Evolutionary conservation across 1,140 invertebrate genomes (phyloP).

Genomic region (Drosophila subobscura): DNA sequence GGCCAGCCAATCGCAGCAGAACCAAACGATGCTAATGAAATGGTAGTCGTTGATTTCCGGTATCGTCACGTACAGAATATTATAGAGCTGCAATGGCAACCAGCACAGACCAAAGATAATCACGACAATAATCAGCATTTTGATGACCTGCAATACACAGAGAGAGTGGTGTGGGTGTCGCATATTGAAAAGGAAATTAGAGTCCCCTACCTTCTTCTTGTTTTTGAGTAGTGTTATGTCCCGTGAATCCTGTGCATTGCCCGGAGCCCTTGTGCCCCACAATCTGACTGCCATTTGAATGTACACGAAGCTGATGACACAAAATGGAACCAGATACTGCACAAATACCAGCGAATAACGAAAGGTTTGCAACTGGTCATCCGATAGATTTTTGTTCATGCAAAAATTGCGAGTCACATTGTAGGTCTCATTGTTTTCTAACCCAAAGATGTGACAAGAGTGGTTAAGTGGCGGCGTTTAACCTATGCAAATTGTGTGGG

Average conservation of each 20-base stretch:
- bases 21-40: conserved; percentile 91
- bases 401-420: conserved; percentile 86
- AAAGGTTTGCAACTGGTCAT: conserved; percentile 86
- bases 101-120: conserved; percentile 91
- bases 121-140: conserved; percentile 93
- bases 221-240: conserved; percentile 91
- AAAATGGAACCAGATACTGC: conserved; percentile 91
- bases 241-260: conserved; percentile 89
- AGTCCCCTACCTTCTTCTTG: conserved; percentile 89
- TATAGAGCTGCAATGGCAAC: conserved; percentile 91
- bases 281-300: conserved; percentile 90
- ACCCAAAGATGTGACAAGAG: neutral
- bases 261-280: conserved; percentile 90
- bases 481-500: conserved; percentile 11
- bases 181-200: conserved; percentile 3
- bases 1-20: conserved; percentile 93
- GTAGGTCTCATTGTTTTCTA: conserved; percentile 67
- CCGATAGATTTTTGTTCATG: conserved; percentile 85
- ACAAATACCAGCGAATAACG: conserved; percentile 85
- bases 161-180: conserved; percentile 17
- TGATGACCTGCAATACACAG: conserved; percentile 88
- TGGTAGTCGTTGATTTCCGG: conserved; percentile 89
- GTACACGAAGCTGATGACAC: conserved; percentile 91
- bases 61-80: conserved; percentile 88
- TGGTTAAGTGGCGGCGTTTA: neutral